These are phyloP conservation scores for Pantherophis alleghaniensis DNA, from an alignment of 2,797 vertebrate genomes.

Conservation along the genomic window DNA sequence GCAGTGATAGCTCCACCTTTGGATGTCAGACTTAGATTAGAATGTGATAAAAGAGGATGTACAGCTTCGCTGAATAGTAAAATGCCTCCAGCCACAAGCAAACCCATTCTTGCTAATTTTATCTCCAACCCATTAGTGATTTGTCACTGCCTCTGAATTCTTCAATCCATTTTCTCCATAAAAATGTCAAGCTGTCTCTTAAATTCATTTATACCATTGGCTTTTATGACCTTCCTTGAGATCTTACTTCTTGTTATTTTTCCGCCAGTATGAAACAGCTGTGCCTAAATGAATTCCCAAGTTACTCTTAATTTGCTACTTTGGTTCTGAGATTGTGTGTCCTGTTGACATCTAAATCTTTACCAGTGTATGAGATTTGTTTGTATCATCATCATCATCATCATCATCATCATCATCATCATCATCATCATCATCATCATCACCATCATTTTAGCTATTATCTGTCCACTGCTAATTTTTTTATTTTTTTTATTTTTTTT, in stretches of 20 bases:
- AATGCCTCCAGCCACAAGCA: slow-evolving; percentile 62
- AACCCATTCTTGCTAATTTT: slow-evolving; percentile 69
- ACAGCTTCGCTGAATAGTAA: slow-evolving; percentile 62
- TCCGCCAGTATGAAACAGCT: slow-evolving; percentile 31
- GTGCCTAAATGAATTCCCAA: slow-evolving; percentile 28
- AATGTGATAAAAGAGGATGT: slow-evolving; percentile 64
- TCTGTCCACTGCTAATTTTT: too few relatives aligned
- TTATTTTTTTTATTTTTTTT: too few relatives aligned
- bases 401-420: too few relatives aligned
- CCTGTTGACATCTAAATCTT: slow-evolving; percentile 6
- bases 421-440: too few relatives aligned
- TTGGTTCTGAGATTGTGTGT: neutral
- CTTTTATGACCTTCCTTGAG: slow-evolving; percentile 57
- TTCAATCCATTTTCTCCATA: slow-evolving; percentile 54
- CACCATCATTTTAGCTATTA: too few relatives aligned
- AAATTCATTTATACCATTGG: slow-evolving; percentile 64
- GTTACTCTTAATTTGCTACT: slow-evolving; percentile 41
- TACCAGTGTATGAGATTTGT: slow-evolving; percentile 1
- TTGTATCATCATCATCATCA: too few relatives aligned
- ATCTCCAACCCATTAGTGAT: slow-evolving; percentile 62
- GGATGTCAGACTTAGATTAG: slow-evolving; percentile 56
- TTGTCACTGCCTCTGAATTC: slow-evolving; percentile 65
- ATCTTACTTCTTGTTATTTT: slow-evolving; percentile 56
- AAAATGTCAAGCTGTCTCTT: slow-evolving; percentile 62
- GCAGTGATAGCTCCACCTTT: slow-evolving; percentile 46